Conservation (phyloP, 2,888 invertebrate species). For the Heliconius aoede region DNA sequence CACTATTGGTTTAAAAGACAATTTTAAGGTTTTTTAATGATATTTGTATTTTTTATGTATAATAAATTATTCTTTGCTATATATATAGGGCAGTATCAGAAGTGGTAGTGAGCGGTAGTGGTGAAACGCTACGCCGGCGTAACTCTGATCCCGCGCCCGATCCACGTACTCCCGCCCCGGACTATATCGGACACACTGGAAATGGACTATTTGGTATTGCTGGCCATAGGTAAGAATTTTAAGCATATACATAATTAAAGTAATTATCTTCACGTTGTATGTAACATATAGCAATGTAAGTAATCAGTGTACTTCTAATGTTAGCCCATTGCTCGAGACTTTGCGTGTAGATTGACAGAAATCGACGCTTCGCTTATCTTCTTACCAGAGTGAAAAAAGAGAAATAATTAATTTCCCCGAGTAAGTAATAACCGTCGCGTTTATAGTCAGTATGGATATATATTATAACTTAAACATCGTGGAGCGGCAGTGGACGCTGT, state of each 20-base stretch:
- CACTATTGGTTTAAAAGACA: neutral
- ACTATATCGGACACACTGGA: conserved; percentile 82
- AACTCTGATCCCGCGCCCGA: conserved; percentile 88
- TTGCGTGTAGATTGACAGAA: neutral
- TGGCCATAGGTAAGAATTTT: conserved; percentile 84
- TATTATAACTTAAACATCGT: no score
- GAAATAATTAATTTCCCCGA: neutral
- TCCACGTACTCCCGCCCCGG: conserved; percentile 83
- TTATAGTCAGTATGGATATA: no score
- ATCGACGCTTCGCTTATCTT: neutral
- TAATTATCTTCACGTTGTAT: no score
- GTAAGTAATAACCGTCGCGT: neutral
- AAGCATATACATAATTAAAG: no score
- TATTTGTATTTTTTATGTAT: no score
- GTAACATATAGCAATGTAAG: no score
- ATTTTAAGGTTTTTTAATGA: neutral
- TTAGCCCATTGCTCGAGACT: neutral
- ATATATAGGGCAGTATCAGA: conserved; percentile 52
- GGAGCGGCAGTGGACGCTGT: no score
- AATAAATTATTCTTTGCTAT: neutral
- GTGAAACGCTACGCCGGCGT: conserved; percentile 85
- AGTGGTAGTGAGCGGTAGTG: conserved; percentile 62
- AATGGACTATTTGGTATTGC: conserved; percentile 89
- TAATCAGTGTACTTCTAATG: no score
- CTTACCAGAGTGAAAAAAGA: neutral